Conservation (phyloP, 2,888 invertebrate species). For the Apocheima hispidaria region DNA sequence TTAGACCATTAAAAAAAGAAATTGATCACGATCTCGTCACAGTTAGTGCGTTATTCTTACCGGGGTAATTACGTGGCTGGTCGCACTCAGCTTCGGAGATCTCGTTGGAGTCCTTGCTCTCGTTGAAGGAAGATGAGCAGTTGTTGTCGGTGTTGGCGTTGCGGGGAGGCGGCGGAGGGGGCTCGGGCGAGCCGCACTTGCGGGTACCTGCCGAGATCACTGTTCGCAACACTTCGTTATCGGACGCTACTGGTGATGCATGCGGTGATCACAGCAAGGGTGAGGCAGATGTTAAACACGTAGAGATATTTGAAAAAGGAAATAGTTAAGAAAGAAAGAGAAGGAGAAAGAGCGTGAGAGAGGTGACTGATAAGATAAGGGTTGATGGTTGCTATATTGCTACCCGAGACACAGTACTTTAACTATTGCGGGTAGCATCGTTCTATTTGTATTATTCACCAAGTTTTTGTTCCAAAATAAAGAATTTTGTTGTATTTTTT, state of each 20-base stretch:
- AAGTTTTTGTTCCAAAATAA: too few species aligned
- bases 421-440: too few species aligned
- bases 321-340: background rate
- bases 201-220: conserved; percentile 65
- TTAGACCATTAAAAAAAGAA: background rate
- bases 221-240: conserved; percentile 26
- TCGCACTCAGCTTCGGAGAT: conserved; percentile 97
- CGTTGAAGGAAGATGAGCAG: conserved; percentile 94
- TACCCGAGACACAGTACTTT: too few species aligned
- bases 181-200: conserved; percentile 84
- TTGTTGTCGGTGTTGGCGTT: conserved; percentile 93
- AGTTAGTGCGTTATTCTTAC: conserved; percentile 75
- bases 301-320: background rate
- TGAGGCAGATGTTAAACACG: background rate
- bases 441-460: too few species aligned
- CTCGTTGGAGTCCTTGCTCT: conserved; percentile 97
- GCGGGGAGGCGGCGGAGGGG: conserved; percentile 91
- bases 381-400: background rate
- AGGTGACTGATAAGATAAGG: background rate
- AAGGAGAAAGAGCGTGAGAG: background rate
- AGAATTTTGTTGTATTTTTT: too few species aligned
- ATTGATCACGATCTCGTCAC: background rate
- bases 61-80: conserved; percentile 94
- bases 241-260: conserved; percentile 29
- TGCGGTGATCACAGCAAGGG: background rate